A percentile compares a stretch with the other conserved stretches of the same genome.
Evolutionary conservation across 2,113 vertebrate species (phyloP).

Genomic region (Indicator maculatus): DNA sequence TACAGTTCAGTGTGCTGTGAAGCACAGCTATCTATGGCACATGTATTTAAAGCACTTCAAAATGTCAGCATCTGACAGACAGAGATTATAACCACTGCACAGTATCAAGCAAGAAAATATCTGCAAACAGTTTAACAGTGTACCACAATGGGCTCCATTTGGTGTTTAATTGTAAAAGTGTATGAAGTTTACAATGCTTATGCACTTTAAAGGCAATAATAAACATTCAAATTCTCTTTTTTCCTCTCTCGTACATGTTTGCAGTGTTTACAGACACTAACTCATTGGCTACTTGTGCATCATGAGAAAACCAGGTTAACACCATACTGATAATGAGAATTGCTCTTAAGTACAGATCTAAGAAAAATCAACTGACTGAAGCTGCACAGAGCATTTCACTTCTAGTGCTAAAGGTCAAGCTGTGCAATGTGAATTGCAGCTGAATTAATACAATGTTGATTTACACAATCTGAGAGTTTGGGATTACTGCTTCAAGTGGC

Average conservation of each 20-base stretch:
- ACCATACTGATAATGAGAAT: background rate
- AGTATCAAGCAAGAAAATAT: background rate
- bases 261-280: background rate
- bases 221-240: background rate
- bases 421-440: background rate
- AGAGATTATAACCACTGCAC: background rate
- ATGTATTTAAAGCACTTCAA: background rate
- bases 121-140: background rate
- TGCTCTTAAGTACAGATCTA: background rate
- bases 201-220: background rate
- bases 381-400: background rate
- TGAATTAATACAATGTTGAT: background rate
- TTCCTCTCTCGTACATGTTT: background rate
- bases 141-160: background rate
- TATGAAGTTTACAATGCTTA: background rate
- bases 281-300: background rate
- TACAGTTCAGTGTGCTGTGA: background rate
- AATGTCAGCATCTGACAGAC: background rate
- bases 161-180: background rate
- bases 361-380: background rate
- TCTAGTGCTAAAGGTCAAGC: background rate
- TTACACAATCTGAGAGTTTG: background rate
- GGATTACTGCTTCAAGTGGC: background rate
- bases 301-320: background rate
- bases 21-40: background rate